phyloP scores from a whole-genome alignment of 2,113 vertebrate genomes.

The Hucho hucho region DNA sequence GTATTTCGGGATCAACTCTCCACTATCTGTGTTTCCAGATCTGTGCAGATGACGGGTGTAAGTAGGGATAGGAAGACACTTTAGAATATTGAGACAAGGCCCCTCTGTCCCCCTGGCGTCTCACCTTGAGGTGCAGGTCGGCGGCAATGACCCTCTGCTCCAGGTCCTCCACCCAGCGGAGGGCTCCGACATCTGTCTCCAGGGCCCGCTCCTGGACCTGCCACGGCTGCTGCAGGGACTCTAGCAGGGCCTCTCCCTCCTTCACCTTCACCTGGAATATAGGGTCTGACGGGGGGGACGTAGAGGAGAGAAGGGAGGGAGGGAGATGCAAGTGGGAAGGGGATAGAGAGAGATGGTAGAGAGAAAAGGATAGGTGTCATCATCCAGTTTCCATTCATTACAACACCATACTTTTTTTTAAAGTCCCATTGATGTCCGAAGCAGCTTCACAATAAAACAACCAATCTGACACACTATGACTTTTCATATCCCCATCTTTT shows the following conservation, averaged over 20 bases:
- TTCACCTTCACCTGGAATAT: constrained; percentile 77
- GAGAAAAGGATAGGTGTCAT: neutral
- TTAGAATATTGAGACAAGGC: neutral
- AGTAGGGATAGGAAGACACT: neutral
- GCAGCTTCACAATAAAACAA: too few species aligned
- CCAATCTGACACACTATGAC: too few species aligned
- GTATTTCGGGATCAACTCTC: too few species aligned
- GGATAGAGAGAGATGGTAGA: too few species aligned
- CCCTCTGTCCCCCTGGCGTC: neutral
- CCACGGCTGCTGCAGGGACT: constrained; percentile 79
- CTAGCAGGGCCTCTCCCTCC: constrained; percentile 58
- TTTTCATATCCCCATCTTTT: too few species aligned
- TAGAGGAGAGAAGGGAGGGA: neutral
- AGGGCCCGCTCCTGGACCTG: constrained; percentile 79
- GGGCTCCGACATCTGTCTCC: constrained; percentile 79
- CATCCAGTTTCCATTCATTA: too few species aligned
- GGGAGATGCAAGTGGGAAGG: neutral
- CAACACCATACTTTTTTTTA: too few species aligned
- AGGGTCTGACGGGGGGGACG: constrained; percentile 65
- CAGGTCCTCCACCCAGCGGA: constrained; percentile 93
- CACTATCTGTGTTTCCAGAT: too few species aligned
- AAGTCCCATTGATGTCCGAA: too few species aligned
- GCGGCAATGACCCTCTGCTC: constrained; percentile 87
- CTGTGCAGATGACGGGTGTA: too few species aligned
- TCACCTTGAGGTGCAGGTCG: constrained; percentile 90